A percentile compares a stretch with the other conserved stretches of the same genome.
phyloP scores from a whole-genome alignment of 2,888 invertebrate genomes.

The Ochlodes sylvanus region DNA sequence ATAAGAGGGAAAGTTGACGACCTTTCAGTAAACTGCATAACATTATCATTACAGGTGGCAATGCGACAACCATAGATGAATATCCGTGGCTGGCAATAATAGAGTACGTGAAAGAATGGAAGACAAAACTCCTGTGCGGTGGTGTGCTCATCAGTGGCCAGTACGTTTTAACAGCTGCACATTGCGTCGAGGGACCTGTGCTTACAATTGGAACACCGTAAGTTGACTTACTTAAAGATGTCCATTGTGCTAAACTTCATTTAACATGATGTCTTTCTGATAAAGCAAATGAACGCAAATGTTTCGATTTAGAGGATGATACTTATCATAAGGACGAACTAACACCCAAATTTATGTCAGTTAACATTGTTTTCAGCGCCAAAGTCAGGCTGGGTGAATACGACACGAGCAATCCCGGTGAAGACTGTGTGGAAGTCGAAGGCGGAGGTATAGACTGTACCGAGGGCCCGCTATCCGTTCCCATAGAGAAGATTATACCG shows the following conservation, averaged over 20 bases:
- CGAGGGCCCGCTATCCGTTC: constrained; percentile 62
- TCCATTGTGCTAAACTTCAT: too few species aligned
- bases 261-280: too few species aligned
- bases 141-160: constrained; percentile 77
- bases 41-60: constrained; percentile 52
- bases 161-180: constrained; percentile 84
- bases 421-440: constrained; percentile 65
- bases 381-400: constrained; percentile 77
- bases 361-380: constrained; percentile 44
- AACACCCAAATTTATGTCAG: too few species aligned
- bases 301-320: too few species aligned
- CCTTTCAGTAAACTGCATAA: too few species aligned
- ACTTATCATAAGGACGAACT: too few species aligned
- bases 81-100: constrained; percentile 84
- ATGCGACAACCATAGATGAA: constrained; percentile 72
- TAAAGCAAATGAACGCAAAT: too few species aligned
- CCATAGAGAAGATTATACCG: constrained; percentile 65
- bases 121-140: constrained; percentile 70
- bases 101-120: constrained; percentile 59
- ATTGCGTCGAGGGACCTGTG: constrained; percentile 76
- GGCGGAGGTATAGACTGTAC: constrained; percentile 69
- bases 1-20: too few species aligned
- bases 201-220: constrained; percentile 67
- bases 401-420: constrained; percentile 59
- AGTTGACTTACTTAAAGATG: constrained; percentile 48